Conservation (phyloP, 1,140 invertebrate species). For the Odontomachus brunneus region DNA sequence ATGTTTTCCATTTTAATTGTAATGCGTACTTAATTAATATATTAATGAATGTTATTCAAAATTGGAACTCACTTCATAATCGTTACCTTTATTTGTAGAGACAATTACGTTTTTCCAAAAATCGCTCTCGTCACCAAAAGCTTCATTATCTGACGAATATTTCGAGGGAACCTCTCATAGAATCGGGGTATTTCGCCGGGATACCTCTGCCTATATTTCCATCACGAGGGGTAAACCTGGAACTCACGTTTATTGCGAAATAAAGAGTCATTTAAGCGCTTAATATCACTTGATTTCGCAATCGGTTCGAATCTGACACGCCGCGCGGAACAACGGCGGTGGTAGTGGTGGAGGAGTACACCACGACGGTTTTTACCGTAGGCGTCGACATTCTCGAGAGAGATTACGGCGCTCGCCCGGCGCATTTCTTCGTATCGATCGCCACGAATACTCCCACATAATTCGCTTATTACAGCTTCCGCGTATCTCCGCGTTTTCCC, state of each 20-base stretch:
- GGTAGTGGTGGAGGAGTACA: not conserved
- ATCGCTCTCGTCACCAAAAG: too few relatives aligned
- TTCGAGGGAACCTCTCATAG: too few relatives aligned
- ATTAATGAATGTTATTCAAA: too few relatives aligned
- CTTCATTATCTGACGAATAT: too few relatives aligned
- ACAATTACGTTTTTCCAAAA: too few relatives aligned
- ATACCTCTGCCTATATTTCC: too few relatives aligned
- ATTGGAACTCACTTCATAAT: too few relatives aligned
- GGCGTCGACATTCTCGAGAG: constrained; percentile 51
- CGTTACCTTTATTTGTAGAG: too few relatives aligned
- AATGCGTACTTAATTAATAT: too few relatives aligned
- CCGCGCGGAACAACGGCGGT: not conserved
- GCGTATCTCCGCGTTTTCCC: constrained; percentile 56
- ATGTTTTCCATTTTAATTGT: too few relatives aligned
- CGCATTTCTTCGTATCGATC: constrained; percentile 59
- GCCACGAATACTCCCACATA: constrained; percentile 58
- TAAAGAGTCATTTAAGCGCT: constrained; percentile 26
- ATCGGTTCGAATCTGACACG: constrained; percentile 43
- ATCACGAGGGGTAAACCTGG: too few relatives aligned
- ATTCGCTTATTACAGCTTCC: constrained; percentile 61
- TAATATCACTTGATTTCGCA: constrained; percentile 51
- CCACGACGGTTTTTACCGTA: constrained; percentile 29
- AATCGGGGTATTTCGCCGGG: too few relatives aligned
- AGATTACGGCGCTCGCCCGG: constrained; percentile 49
- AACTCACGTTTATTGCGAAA: constrained; percentile 21